phyloP scores from a whole-genome alignment of 2,797 vertebrate genomes.

The Crenichthys baileyi region DNA sequence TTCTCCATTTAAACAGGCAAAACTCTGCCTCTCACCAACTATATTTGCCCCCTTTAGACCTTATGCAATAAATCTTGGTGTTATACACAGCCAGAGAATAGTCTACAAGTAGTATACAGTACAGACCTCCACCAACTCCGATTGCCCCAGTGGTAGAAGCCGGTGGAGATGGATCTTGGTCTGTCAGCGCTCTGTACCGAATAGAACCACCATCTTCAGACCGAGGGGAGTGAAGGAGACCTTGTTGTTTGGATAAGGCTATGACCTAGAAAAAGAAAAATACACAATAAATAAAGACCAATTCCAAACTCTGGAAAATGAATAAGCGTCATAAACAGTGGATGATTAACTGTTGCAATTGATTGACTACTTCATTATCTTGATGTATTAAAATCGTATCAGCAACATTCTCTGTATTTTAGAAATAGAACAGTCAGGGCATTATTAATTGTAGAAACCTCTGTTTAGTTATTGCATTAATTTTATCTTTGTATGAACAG shows the following conservation, averaged over 20 bases:
- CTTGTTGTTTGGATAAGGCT: slow-evolving; percentile 95
- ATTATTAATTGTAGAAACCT: no score
- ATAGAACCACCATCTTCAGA: slow-evolving; percentile 89
- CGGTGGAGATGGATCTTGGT: slow-evolving; percentile 87
- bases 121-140: slow-evolving; percentile 40
- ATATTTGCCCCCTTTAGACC: no score
- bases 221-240: slow-evolving; percentile 85
- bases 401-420: no score
- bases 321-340: no score
- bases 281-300: not conserved
- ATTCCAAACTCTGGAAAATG: not conserved
- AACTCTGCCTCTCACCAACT: no score
- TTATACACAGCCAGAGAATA: not conserved
- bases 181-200: slow-evolving; percentile 91
- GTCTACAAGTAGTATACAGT: not conserved
- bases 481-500: no score
- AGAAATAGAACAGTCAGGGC: no score
- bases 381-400: no score
- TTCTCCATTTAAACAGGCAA: no score
- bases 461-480: no score
- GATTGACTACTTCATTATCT: no score
- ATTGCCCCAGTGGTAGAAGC: slow-evolving; percentile 72
- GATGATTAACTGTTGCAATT: no score
- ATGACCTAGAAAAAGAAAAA: slow-evolving; percentile 77
- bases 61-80: not conserved